These are phyloP conservation scores for Acholoe squamosa DNA, from an alignment of 2,888 invertebrate genomes.

Conservation along the genomic window DNA sequence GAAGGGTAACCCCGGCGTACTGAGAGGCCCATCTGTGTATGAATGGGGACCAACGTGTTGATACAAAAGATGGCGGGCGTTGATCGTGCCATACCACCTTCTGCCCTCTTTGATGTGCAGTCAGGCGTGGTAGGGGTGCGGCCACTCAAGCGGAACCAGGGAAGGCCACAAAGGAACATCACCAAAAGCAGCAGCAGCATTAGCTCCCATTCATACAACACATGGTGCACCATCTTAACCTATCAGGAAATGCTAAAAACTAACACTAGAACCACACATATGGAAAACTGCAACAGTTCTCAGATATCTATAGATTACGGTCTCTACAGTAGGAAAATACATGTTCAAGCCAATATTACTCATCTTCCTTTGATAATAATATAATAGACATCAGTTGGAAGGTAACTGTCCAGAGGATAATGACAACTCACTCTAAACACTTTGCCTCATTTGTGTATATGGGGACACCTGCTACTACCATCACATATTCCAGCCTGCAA, in stretches of 20 bases:
- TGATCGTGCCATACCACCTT: neutral
- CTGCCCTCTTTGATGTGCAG: slow-evolving; percentile 12
- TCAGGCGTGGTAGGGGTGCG: neutral
- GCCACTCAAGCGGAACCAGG: slow-evolving; percentile 4
- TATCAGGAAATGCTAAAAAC: neutral
- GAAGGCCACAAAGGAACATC: neutral
- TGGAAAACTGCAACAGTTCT: too few relatives aligned
- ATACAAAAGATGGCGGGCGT: slow-evolving; percentile 22
- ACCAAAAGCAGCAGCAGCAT: neutral
- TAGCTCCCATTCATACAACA: neutral
- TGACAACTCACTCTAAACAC: too few relatives aligned
- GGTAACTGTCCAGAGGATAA: too few relatives aligned
- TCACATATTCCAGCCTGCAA: too few relatives aligned
- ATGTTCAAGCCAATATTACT: too few relatives aligned
- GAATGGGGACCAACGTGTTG: slow-evolving; percentile 3
- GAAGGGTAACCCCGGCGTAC: slow-evolving; percentile 1
- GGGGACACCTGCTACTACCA: too few relatives aligned
- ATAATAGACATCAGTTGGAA: too few relatives aligned
- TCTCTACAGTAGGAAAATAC: too few relatives aligned
- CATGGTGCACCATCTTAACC: neutral
- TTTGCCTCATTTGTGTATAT: too few relatives aligned
- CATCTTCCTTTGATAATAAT: too few relatives aligned
- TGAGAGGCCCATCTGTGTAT: slow-evolving; percentile 9
- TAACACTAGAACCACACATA: too few relatives aligned
- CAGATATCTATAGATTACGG: too few relatives aligned